These are phyloP conservation scores for Danio choprae DNA, from an alignment of 2,797 vertebrate species.

Conservation along the genomic window DNA sequence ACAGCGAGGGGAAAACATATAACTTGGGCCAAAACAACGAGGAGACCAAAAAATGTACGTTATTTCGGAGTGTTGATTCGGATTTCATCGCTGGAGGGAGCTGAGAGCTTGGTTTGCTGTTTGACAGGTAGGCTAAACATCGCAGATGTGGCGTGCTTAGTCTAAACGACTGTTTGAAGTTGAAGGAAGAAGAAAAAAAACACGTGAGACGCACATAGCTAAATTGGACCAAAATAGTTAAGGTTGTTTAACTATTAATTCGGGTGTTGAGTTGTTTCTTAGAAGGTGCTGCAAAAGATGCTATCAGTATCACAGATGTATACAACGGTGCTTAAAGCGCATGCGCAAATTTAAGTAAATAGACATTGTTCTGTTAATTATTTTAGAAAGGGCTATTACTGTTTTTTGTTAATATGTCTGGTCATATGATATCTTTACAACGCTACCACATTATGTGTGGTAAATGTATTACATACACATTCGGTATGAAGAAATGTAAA, in stretches of 20 bases:
- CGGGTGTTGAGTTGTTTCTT: no score
- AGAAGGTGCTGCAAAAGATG: neutral
- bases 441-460: neutral
- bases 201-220: no score
- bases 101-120: neutral
- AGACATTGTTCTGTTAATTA: no score
- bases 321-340: no score
- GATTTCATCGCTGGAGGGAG: neutral
- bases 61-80: neutral
- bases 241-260: no score
- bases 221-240: no score
- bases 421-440: neutral
- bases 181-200: no score
- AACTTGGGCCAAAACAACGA: neutral
- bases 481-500: neutral
- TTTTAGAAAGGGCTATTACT: no score
- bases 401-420: no score
- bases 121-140: neutral
- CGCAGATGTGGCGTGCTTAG: neutral
- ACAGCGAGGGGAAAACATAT: neutral
- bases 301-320: neutral
- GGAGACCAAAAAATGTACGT: neutral
- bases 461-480: neutral
- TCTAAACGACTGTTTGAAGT: no score
- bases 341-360: no score